Conservation (phyloP, 1,140 invertebrate species). For the Drosophila pseudoananassae region DNA sequence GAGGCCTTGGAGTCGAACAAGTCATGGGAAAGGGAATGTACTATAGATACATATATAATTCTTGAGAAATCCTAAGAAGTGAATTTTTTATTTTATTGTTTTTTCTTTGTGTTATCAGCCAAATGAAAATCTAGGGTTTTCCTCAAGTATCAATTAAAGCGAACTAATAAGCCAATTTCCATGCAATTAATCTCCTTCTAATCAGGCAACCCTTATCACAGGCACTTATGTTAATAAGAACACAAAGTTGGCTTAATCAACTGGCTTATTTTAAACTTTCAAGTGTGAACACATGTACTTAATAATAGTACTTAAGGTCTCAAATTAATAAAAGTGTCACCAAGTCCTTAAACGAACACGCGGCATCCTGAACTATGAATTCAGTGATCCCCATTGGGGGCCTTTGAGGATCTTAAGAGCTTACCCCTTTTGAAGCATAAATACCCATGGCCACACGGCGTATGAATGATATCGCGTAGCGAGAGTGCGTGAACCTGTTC, state of each 20-base stretch:
- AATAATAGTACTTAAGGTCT: constrained; percentile 17
- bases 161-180: constrained; percentile 2
- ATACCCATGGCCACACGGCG: constrained; percentile 18
- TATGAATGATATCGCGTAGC: constrained; percentile 34
- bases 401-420: constrained; percentile 13
- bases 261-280: constrained; percentile 7
- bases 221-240: background rate
- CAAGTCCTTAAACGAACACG: background rate
- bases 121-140: background rate
- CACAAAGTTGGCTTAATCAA: constrained; percentile 17
- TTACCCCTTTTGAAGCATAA: constrained; percentile 14
- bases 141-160: background rate
- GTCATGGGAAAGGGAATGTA: background rate
- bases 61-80: background rate
- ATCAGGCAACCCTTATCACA: constrained; percentile 2
- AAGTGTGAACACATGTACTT: constrained; percentile 12
- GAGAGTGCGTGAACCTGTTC: constrained; percentile 6
- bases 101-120: too few relatives aligned
- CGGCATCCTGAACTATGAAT: constrained; percentile 10
- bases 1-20: background rate
- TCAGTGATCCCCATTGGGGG: constrained; percentile 4
- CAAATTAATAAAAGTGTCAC: background rate
- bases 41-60: background rate
- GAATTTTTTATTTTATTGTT: background rate
- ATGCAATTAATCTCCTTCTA: constrained; percentile 15